phyloP scores from a whole-genome alignment of 2,113 vertebrate species.

The Bufo bufo region DNA sequence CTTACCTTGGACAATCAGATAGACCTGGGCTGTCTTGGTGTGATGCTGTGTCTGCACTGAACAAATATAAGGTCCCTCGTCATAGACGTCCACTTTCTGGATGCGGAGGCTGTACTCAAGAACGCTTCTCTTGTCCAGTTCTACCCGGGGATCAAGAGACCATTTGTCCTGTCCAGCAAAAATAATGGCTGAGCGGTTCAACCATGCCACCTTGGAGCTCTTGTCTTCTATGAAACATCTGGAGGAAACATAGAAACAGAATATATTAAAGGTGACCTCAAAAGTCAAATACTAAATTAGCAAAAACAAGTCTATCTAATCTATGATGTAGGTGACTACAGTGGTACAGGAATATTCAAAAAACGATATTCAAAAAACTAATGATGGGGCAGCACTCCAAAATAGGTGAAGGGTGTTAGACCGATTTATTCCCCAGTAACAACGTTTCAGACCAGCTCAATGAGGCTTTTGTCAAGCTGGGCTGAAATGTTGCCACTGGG shows the following conservation, averaged over 20 bases:
- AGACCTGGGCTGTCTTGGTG: conserved; percentile 94
- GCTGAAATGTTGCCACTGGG: no score
- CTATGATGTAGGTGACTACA: background rate
- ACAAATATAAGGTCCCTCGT: conserved; percentile 96
- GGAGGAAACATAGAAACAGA: conserved; percentile 1
- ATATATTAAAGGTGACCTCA: background rate
- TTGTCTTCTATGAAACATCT: conserved; percentile 98
- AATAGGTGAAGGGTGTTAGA: no score
- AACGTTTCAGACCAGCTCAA: no score
- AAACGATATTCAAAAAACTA: no score
- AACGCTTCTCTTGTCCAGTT: conserved; percentile 93
- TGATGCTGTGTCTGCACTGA: conserved; percentile 96
- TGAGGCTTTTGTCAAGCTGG: no score
- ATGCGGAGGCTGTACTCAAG: conserved; percentile 98
- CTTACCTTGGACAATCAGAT: conserved; percentile 98
- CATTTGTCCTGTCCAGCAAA: conserved; percentile 97
- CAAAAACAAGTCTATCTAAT: background rate
- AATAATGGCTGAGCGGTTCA: conserved; percentile 99
- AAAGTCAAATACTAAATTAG: background rate
- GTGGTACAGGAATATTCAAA: no score
- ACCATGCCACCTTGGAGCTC: conserved; percentile 97
- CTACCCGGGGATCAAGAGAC: conserved; percentile 96
- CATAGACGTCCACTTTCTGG: conserved; percentile 96
- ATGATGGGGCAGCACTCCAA: no score
- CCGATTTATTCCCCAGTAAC: no score